Conservation (phyloP, 2,113 vertebrate species). For the Setophaga petechia region DNA sequence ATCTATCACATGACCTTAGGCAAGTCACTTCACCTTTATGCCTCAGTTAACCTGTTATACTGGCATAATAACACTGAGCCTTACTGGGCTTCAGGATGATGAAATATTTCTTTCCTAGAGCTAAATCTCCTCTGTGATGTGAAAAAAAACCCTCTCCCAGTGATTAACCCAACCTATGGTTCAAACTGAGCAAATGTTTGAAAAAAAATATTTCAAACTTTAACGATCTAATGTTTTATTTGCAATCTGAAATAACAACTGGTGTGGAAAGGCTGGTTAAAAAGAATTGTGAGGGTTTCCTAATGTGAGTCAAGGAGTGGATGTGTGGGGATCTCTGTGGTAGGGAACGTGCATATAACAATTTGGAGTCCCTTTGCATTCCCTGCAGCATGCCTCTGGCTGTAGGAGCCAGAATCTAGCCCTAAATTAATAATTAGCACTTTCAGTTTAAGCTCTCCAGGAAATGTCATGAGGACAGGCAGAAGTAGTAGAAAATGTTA, state of each 20-base stretch:
- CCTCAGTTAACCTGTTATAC: conserved; percentile 1
- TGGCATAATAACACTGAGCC: background rate
- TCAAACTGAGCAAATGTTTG: background rate
- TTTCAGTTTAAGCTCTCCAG: conserved; percentile 26
- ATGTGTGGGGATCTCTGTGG: background rate
- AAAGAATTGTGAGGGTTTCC: background rate
- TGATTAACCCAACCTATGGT: background rate
- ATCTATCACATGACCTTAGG: conserved; percentile 40
- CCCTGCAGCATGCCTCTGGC: conserved; percentile 67
- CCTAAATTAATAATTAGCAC: conserved; percentile 71
- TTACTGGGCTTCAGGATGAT: conserved; percentile 22
- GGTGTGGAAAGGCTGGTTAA: background rate
- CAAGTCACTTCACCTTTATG: conserved; percentile 46
- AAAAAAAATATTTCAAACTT: background rate
- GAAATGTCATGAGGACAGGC: conserved; percentile 52
- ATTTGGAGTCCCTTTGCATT: conserved; percentile 48
- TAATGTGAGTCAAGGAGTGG: background rate
- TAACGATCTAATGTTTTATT: background rate
- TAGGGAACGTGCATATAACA: conserved; percentile 1
- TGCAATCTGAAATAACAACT: background rate
- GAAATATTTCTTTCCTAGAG: conserved; percentile 12
- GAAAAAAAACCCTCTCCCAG: background rate
- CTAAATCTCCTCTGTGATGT: background rate
- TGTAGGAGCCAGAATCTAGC: conserved; percentile 55
- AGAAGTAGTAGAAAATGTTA: conserved; percentile 34